Percentiles rank a stretch among this genome's conserved stretches.
phyloP scores from a whole-genome alignment of 2,113 vertebrate species.

The Noctilio leporinus region DNA sequence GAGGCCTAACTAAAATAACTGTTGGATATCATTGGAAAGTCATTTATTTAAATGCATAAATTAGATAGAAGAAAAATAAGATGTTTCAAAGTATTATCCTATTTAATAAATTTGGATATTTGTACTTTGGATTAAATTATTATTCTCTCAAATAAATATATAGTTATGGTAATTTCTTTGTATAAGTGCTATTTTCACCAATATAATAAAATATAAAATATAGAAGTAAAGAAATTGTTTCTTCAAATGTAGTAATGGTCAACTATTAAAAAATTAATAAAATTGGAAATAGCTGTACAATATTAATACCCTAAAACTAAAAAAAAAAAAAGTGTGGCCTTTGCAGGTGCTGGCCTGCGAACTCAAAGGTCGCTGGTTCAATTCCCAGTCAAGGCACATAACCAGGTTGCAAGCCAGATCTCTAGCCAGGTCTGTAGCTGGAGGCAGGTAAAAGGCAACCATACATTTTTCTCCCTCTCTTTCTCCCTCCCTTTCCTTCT shows the following conservation, averaged over 20 bases:
- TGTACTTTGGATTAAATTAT: background rate
- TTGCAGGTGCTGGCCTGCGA: too few relatives aligned
- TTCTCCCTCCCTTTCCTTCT: too few relatives aligned
- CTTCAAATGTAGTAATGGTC: background rate
- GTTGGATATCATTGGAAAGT: background rate
- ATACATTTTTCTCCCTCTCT: too few relatives aligned
- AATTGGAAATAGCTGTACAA: background rate
- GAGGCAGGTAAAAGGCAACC: too few relatives aligned
- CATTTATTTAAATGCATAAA: background rate
- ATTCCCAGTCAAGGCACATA: too few relatives aligned
- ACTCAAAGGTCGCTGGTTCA: too few relatives aligned
- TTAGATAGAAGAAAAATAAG: background rate
- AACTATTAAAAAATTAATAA: background rate
- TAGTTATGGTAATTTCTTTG: background rate
- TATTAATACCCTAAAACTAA: background rate
- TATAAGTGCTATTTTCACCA: background rate
- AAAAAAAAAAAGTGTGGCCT: too few relatives aligned
- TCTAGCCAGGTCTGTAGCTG: too few relatives aligned
- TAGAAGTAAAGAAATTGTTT: background rate
- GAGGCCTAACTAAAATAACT: background rate
- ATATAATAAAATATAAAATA: background rate
- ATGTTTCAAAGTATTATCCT: background rate
- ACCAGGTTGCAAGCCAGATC: too few relatives aligned
- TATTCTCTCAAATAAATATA: background rate
- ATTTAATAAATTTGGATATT: background rate